These are phyloP conservation scores for Stegodyphus dumicola DNA, from an alignment of 1,140 invertebrate species.

Conservation along the genomic window DNA sequence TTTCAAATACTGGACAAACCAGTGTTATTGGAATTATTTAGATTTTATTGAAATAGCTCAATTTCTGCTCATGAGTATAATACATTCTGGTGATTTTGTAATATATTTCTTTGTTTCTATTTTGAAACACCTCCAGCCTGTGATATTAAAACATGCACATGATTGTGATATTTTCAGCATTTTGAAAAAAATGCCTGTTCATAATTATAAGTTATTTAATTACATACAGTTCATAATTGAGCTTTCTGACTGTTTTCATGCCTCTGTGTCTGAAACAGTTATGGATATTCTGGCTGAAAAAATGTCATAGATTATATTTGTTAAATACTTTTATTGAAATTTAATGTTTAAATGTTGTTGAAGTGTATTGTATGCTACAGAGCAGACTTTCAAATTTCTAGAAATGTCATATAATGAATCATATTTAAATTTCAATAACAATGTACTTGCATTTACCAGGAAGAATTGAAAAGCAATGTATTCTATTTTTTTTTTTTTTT, in stretches of 20 bases:
- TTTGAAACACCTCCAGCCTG: slow-evolving; percentile 27
- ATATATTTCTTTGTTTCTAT: slow-evolving; percentile 41
- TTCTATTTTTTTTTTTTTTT: too few species aligned
- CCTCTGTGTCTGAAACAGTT: not conserved
- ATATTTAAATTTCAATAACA: too few species aligned
- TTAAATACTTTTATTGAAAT: too few species aligned
- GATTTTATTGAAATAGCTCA: slow-evolving; percentile 35
- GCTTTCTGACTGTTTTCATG: slow-evolving; percentile 17
- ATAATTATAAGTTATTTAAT: slow-evolving; percentile 13
- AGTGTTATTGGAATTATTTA: slow-evolving; percentile 57
- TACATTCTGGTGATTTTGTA: slow-evolving; percentile 25
- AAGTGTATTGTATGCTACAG: too few species aligned
- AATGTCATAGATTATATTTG: too few species aligned
- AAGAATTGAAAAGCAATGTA: too few species aligned
- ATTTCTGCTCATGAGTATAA: slow-evolving; percentile 29
- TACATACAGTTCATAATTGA: slow-evolving; percentile 31
- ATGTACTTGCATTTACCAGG: too few species aligned
- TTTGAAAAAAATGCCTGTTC: slow-evolving; percentile 8
- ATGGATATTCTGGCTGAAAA: not conserved
- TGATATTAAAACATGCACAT: slow-evolving; percentile 43
- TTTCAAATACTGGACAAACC: slow-evolving; percentile 28
- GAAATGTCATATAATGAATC: too few species aligned
- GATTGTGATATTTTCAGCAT: not conserved
- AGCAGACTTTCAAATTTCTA: too few species aligned
- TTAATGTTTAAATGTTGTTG: too few species aligned